Conservation (phyloP, 1,140 invertebrate genomes). For the Bombus confusus region DNA sequence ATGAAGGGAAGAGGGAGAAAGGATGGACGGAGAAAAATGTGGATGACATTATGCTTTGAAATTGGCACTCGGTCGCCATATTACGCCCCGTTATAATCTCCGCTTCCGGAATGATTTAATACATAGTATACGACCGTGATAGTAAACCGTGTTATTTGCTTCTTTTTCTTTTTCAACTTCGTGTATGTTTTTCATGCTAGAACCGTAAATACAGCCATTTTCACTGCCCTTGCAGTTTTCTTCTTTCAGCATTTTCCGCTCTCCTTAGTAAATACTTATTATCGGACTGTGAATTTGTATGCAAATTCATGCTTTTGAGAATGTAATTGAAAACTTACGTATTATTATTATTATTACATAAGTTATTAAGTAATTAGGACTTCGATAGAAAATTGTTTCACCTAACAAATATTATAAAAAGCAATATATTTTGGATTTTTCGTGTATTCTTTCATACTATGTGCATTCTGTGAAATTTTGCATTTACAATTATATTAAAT, state of each 20-base stretch:
- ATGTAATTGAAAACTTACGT: too few species aligned
- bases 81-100: not conserved
- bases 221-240: not conserved
- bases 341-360: too few species aligned
- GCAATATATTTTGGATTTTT: too few species aligned
- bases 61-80: not conserved
- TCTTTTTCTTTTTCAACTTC: fast-evolving
- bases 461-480: too few species aligned
- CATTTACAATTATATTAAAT: not conserved
- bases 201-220: not conserved
- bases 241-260: not conserved
- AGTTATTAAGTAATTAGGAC: too few species aligned
- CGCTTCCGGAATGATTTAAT: not conserved
- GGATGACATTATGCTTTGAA: not conserved
- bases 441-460: too few species aligned
- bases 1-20: too few species aligned
- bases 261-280: not conserved
- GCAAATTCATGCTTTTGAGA: too few species aligned
- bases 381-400: too few species aligned
- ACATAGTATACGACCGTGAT: not conserved
- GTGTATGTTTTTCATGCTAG: not conserved
- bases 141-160: not conserved
- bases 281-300: too few species aligned
- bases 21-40: not conserved
- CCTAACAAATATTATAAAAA: too few species aligned